Evolutionary conservation across 2,113 vertebrate species (phyloP), one percentile per base, ranked within the genome.

Genomic region (Pelvicachromis taeniatus): DNA sequence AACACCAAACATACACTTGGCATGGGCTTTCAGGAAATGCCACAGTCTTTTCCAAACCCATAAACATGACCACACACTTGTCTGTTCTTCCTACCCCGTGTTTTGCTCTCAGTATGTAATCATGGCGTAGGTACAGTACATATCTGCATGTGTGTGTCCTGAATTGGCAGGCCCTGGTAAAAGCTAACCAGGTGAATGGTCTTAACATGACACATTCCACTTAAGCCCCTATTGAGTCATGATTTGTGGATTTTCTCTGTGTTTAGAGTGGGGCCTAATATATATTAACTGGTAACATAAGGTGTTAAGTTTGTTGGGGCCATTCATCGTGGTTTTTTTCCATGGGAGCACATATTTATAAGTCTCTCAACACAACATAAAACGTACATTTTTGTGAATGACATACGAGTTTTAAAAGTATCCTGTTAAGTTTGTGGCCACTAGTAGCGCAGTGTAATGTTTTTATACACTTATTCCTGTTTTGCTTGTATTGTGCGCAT

Each of bases 61-160:
- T 89, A 90, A 93, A 93, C 87, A 91, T 89, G 81, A 92, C 87
- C 87, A 89, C 87, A 89, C 84, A 88, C 53, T 88, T 91, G 78
- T 83, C 77, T 81, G 83, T 85, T 90, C 63, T 68, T 81, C 73
- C 50, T 45, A 83, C 77, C 82, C 91, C 73, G 53, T 59, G 81
- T 80, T 42, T 77, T 9, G 29, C 55, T 78, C 31, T 38, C 35
- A 40, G 58, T 80, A 59, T 55, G 33, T 80, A 21, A 42, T 26
- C 70, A n/a, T 31, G 38, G n/a, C 68, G 53, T 61, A 42, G 17
- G 7, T 75, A 19, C 4, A 13, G 23, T 54, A 58, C 54, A 59
- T n/a, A 6, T 50, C 58, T 55, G 54, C 45, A 16, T 77, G 42
- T 75, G 40, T 45, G 68, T 23, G 78, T 38, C 9, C 54, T 56